Evolutionary conservation across 2,888 invertebrate genomes (phyloP), one percentile per base, ranked within the genome.

Genomic region (Colletes collaris): DNA sequence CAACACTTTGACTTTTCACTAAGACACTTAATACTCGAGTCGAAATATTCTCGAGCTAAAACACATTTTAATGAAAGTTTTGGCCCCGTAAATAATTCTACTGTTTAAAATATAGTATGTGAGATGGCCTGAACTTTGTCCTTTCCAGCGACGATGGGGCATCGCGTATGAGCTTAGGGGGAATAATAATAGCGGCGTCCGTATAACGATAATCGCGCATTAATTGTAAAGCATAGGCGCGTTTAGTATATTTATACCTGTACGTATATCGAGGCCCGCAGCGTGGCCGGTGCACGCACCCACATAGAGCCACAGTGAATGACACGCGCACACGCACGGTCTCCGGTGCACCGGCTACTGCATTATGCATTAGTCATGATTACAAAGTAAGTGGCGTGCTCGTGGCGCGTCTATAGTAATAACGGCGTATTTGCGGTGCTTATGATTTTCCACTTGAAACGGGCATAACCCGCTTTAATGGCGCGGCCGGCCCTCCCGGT

Each of bases 311-410:
- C 44, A 40, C 7, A 56, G 46, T 58, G 69, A 79, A 66, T 78
- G 79, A 80, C 84, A 68, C 72, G 68, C 78, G 62, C 70, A 69
- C 70, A 69, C 68, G 60, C 53, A 64, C 76, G 52, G 35, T 65
- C 59, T 65, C 65, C 56, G 71, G 27, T 63, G 62, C 55, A 63
- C 62, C 64, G 77, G 83, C 86, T 89, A 86, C 89, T 90, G 87
- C 89, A 90, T 90, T 89, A 90, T 90, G 90, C 90, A 90, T 90
- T 86, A 90, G 90, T 90, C 90, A 90, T 90, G 90, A 90, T 90
- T 90, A 90, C 90, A 90, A 90, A 90, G 90, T 90, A 89, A 90
- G 89, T 90, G 90, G 90, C 89, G 86, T 88, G 85, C 87, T 86
- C 84, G 87, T 85, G 86, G 83, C 86, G 85, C 88, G 86, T 89